phyloP scores from a whole-genome alignment of 2,113 vertebrate species.

The Propithecus coquereli region DNA sequence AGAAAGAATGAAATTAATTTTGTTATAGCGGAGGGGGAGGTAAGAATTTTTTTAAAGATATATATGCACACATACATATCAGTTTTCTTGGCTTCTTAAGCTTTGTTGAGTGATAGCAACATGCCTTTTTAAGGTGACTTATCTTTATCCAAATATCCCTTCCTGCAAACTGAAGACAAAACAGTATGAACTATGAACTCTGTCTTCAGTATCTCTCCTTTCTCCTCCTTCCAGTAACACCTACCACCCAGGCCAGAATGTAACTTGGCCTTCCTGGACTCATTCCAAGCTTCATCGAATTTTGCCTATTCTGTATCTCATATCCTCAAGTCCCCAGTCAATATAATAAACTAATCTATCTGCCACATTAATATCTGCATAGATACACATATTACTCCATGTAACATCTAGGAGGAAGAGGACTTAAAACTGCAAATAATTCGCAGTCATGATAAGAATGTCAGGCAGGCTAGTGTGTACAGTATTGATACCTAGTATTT shows the following conservation, averaged over 20 bases:
- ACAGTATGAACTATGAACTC: neutral
- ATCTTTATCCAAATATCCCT: neutral
- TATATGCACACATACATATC: neutral
- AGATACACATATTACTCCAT: neutral
- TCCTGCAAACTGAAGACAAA: neutral
- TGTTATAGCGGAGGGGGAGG: neutral
- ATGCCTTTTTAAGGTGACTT: neutral
- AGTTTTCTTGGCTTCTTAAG: neutral
- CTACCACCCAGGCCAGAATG: neutral
- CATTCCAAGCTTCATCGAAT: neutral
- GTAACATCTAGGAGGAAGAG: neutral
- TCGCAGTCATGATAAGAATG: neutral
- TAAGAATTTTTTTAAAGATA: neutral
- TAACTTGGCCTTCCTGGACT: neutral
- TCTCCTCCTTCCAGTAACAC: neutral
- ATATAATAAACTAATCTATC: neutral
- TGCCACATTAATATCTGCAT: neutral
- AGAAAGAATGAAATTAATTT: neutral
- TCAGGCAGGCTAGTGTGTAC: neutral
- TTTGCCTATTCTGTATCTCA: neutral
- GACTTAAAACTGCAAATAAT: neutral
- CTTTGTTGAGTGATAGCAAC: neutral
- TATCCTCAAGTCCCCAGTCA: neutral
- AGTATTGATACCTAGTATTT: neutral
- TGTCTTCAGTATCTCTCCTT: neutral